Conservation (phyloP, 1,140 invertebrate genomes). For the Lethocerus indicus region DNA sequence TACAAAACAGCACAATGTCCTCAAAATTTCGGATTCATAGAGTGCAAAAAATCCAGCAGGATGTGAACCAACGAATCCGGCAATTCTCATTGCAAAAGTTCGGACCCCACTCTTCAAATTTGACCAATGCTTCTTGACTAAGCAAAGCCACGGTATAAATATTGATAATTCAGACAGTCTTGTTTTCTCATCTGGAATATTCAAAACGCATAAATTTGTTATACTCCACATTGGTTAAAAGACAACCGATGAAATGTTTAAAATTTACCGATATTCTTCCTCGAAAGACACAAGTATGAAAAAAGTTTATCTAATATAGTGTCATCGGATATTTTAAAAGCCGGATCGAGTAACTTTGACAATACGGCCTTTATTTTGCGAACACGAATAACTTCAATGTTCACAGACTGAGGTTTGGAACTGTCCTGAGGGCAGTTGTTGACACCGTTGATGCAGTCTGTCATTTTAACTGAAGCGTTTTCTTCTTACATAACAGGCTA, state of each 20-base stretch:
- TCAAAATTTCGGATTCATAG: not conserved
- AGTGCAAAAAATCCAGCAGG: not conserved
- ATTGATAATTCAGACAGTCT: not conserved
- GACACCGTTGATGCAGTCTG: too few species aligned
- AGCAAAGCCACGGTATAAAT: not conserved
- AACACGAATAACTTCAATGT: too few species aligned
- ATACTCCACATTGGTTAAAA: not conserved
- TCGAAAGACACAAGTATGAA: not conserved
- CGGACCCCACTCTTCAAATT: not conserved
- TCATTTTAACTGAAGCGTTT: too few species aligned
- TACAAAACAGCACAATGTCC: not conserved
- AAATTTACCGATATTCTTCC: not conserved
- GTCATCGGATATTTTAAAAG: constrained; percentile 1
- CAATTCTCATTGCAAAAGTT: not conserved
- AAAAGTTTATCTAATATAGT: not conserved
- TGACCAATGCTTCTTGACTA: not conserved
- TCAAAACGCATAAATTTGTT: not conserved
- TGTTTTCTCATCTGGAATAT: not conserved
- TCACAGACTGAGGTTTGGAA: too few species aligned
- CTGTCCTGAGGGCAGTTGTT: too few species aligned
- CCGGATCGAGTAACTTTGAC: not conserved
- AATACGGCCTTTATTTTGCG: not conserved
- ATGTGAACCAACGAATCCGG: not conserved
- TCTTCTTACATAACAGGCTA: too few species aligned
- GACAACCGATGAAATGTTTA: not conserved